A percentile compares a stretch with the other conserved stretches of the same genome.
These are phyloP conservation scores for Aradus depressus DNA, from an alignment of 2,888 invertebrate genomes.

Conservation along the genomic window DNA sequence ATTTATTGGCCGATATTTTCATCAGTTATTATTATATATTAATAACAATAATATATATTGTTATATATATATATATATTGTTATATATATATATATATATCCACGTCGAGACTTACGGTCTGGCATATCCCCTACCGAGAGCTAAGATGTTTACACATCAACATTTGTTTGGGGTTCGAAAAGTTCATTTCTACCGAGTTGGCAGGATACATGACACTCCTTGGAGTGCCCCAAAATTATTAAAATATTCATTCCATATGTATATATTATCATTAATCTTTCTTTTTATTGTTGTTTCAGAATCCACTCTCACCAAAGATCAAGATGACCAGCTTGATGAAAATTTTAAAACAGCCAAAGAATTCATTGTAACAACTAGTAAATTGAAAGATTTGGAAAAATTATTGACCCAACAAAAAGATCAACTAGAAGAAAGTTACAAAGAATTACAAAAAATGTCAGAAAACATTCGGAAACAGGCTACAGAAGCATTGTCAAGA, in stretches of 20 bases:
- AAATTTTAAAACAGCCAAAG: constrained; percentile 21
- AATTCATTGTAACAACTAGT: constrained; percentile 34
- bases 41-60: no score
- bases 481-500: constrained; percentile 35
- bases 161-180: not conserved
- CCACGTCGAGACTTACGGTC: no score
- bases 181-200: not conserved
- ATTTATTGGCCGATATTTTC: no score
- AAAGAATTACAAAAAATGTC: constrained; percentile 36
- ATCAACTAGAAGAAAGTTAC: constrained; percentile 33
- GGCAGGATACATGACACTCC: not conserved
- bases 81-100: no score
- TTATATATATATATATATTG: no score
- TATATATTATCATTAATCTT: not conserved
- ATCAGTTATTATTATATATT: no score
- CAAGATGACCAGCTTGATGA: constrained; percentile 6
- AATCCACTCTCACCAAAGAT: constrained; percentile 1
- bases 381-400: constrained; percentile 35
- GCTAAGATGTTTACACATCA: no score
- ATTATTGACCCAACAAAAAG: constrained; percentile 32
- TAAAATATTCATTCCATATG: not conserved
- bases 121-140: no score
- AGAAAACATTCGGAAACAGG: constrained; percentile 37
- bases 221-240: not conserved
- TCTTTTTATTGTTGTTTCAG: constrained; percentile 6